Evolutionary conservation across 2,113 vertebrate species (phyloP).

Genomic region (Atrichornis clamosus): DNA sequence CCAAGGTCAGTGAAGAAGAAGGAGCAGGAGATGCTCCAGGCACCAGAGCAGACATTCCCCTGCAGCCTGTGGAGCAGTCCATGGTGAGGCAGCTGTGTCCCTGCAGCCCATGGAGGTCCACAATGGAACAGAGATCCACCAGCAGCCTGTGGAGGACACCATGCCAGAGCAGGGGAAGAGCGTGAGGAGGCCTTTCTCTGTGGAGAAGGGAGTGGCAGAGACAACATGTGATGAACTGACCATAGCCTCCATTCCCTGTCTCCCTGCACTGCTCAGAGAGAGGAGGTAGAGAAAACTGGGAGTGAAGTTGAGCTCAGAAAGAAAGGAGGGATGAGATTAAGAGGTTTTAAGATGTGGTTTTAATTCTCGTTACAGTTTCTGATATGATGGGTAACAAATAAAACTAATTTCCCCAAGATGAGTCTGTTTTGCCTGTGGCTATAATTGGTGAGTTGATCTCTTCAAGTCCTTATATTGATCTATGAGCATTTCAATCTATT

Average conservation of each 20-base stretch:
- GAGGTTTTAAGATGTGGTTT: neutral
- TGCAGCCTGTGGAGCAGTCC: neutral
- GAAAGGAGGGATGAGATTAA: neutral
- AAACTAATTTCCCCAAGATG: neutral
- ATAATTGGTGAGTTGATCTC: neutral
- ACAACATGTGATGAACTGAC: rapidly evolving
- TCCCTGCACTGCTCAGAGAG: too few species aligned
- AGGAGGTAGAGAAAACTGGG: neutral
- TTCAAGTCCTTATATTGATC: neutral
- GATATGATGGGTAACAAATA: neutral
- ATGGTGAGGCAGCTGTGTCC: neutral
- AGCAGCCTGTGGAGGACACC: neutral
- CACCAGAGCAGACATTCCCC: neutral
- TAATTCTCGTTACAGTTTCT: neutral
- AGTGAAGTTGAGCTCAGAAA: rapidly evolving
- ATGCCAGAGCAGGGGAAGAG: neutral
- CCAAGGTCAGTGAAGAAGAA: too few species aligned
- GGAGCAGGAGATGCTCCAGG: neutral
- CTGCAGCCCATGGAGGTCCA: neutral
- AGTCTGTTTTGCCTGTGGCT: neutral
- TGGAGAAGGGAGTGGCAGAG: neutral
- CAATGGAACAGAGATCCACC: neutral
- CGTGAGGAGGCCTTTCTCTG: neutral
- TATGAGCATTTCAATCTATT: neutral
- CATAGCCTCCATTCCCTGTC: neutral